phyloP scores from a whole-genome alignment of 2,797 vertebrate genomes.

The Tinamus major region DNA sequence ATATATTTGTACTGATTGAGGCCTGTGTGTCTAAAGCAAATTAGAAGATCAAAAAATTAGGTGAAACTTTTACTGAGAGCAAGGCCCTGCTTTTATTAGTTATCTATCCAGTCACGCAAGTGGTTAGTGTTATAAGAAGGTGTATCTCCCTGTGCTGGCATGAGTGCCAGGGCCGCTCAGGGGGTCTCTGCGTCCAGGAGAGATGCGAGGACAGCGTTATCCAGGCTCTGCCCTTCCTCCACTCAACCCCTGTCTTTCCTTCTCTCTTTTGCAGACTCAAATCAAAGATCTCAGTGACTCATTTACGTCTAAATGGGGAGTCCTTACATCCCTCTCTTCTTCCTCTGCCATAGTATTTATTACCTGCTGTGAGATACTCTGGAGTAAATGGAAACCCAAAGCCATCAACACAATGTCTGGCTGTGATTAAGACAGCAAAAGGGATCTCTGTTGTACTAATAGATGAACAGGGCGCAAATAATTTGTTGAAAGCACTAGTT shows the following conservation, averaged over 20 bases:
- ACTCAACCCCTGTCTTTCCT: neutral
- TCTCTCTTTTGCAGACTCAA: neutral
- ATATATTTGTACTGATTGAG: neutral
- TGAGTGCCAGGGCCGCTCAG: rapidly evolving
- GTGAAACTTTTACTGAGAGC: neutral
- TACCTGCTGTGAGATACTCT: neutral
- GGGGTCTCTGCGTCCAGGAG: neutral
- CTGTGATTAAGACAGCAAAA: neutral
- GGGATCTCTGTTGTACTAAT: neutral
- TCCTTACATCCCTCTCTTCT: neutral
- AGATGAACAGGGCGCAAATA: neutral
- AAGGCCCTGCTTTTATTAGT: neutral
- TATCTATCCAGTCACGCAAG: neutral
- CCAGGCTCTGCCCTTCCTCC: neutral
- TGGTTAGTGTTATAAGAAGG: neutral
- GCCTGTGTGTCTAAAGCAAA: neutral
- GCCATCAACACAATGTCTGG: neutral
- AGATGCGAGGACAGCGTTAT: neutral
- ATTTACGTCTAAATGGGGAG: neutral
- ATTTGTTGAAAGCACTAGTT: neutral
- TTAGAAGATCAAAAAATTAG: neutral
- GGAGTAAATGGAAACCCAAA: neutral
- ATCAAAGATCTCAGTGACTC: neutral
- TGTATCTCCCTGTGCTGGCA: neutral
- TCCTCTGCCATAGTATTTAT: neutral